Conservation (phyloP, 23 tunicate species). For the Styela clava region DNA sequence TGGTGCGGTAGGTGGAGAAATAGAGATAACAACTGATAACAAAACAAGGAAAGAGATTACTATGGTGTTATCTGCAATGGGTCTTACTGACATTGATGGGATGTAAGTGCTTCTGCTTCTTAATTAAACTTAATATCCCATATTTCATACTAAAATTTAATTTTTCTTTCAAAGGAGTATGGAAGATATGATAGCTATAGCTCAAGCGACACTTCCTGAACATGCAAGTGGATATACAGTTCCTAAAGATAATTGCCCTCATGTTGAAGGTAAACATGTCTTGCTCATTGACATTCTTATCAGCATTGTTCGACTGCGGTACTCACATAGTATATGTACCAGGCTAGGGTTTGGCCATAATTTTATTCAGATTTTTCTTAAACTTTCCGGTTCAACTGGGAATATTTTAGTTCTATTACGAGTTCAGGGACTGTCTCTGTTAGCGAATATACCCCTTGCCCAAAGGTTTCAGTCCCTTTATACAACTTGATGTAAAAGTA, state of each 20-base stretch:
- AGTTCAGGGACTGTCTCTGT: too few species aligned
- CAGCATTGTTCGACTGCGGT: too few species aligned
- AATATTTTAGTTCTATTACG: too few species aligned
- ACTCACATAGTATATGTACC: too few species aligned
- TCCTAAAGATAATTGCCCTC: constrained; percentile 16
- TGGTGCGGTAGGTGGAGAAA: neutral
- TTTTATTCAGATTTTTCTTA: too few species aligned
- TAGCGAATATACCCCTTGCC: too few species aligned
- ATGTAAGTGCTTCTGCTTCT: neutral
- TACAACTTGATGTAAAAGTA: too few species aligned
- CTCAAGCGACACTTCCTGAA: constrained; percentile 22
- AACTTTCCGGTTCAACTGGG: too few species aligned
- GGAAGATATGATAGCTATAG: constrained; percentile 25
- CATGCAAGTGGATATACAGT: constrained; percentile 33
- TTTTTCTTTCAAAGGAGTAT: constrained; percentile 9
- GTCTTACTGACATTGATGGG: neutral
- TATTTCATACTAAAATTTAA: too few species aligned
- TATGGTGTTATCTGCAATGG: neutral
- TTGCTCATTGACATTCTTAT: neutral
- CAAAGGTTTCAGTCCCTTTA: too few species aligned
- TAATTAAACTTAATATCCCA: too few species aligned
- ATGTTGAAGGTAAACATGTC: neutral
- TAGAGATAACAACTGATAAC: neutral
- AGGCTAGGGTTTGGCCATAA: too few species aligned
- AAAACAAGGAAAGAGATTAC: neutral